These are phyloP conservation scores for Cyanoderma ruficeps DNA, from an alignment of 2,113 vertebrate genomes.

Conservation along the genomic window DNA sequence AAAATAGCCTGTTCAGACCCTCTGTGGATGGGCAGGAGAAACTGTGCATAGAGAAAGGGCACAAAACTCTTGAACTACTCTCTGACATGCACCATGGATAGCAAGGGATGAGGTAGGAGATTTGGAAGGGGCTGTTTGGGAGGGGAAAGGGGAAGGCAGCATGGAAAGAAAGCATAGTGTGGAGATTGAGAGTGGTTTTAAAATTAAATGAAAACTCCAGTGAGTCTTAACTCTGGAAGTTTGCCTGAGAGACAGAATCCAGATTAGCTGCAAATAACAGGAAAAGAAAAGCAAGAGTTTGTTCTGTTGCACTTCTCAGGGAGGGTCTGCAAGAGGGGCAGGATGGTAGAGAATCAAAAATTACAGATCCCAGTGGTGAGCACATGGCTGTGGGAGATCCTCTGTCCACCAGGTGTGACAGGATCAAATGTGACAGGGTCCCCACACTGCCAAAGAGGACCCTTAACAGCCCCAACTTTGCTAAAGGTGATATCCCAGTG, in stretches of 20 bases:
- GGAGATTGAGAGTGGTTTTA: not conserved
- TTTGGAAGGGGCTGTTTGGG: not conserved
- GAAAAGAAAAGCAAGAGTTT: constrained; percentile 13
- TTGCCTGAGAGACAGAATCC: constrained; percentile 15
- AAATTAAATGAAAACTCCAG: not conserved
- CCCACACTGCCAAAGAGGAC: not conserved
- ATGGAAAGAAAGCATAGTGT: not conserved
- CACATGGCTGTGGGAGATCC: not conserved
- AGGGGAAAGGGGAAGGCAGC: not conserved
- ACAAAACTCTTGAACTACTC: not conserved
- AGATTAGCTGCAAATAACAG: constrained; percentile 5
- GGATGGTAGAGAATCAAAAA: not conserved
- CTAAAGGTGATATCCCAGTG: not conserved
- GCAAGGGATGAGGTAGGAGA: not conserved
- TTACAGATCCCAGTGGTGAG: not conserved
- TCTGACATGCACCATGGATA: not conserved
- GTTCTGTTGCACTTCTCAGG: not conserved
- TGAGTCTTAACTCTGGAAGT: not conserved
- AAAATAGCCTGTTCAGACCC: not conserved
- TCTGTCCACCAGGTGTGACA: not conserved
- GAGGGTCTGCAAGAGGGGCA: not conserved
- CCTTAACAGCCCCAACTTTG: not conserved
- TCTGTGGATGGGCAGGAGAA: not conserved
- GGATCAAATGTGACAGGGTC: not conserved
- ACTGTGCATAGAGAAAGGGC: not conserved